Percentiles rank a stretch among this genome's conserved stretches.
phyloP scores from a whole-genome alignment of 2,113 vertebrate genomes.

The Cyprinodon tularosa region DNA sequence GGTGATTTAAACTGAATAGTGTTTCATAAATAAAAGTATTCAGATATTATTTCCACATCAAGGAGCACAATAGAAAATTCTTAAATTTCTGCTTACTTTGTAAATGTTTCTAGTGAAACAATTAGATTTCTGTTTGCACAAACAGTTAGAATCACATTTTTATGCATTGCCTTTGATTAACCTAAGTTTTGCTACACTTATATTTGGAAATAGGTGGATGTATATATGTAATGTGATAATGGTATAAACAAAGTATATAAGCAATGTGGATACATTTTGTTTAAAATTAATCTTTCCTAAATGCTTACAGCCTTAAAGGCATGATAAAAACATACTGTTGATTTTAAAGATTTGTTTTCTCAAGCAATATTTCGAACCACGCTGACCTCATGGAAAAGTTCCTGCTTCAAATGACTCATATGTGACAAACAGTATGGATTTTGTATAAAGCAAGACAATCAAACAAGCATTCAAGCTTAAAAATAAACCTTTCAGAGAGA shows the following conservation, averaged over 20 bases:
- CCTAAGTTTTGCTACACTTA: background rate
- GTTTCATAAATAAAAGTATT: too few relatives aligned
- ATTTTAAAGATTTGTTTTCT: background rate
- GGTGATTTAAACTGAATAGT: too few relatives aligned
- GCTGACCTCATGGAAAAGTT: background rate
- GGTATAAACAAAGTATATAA: slow-evolving; percentile 10
- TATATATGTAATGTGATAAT: too few relatives aligned
- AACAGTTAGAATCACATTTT: background rate
- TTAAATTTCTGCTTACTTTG: background rate
- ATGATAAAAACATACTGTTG: slow-evolving; percentile 9
- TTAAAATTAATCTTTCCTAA: slow-evolving; percentile 47
- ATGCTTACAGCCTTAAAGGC: slow-evolving; percentile 1
- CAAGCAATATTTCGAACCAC: background rate
- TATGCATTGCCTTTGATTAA: background rate
- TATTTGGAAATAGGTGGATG: background rate
- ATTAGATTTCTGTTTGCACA: background rate
- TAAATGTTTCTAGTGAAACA: background rate
- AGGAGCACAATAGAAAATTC: background rate
- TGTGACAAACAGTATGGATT: background rate
- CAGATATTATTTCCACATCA: background rate
- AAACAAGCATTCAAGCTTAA: background rate
- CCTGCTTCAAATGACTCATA: background rate
- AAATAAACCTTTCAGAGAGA: slow-evolving; percentile 2
- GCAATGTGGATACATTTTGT: slow-evolving; percentile 39
- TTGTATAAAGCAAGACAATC: background rate